Percentiles rank a stretch among this genome's conserved stretches.
Evolutionary conservation across 1,140 invertebrate species (phyloP).

Genomic region (Platyscapa corneri): DNA sequence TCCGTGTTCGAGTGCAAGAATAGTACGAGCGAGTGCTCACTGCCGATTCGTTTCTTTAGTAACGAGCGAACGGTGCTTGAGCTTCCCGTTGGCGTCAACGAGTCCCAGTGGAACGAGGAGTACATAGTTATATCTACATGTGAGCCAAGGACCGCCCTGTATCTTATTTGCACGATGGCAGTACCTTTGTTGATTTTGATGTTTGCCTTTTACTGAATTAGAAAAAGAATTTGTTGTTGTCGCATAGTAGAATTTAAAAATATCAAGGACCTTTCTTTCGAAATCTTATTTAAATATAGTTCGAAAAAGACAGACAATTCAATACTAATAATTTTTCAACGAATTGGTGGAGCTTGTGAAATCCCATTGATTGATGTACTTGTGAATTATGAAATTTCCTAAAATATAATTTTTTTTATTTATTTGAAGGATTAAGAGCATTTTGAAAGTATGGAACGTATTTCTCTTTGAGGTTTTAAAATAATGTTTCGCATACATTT

Average conservation of each 20-base stretch:
- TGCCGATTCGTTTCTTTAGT: constrained; percentile 81
- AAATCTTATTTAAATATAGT: no score
- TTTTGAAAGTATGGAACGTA: neutral
- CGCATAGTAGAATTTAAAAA: no score
- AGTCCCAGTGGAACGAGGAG: constrained; percentile 82
- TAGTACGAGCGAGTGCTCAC: constrained; percentile 77
- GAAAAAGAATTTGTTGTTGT: neutral
- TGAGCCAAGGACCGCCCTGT: constrained; percentile 82
- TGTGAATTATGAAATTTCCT: neutral
- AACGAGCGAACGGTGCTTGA: constrained; percentile 80
- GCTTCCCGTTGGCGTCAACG: constrained; percentile 77
- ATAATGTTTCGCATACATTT: no score
- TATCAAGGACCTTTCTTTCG: no score
- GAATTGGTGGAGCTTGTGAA: neutral
- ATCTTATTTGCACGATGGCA: constrained; percentile 80
- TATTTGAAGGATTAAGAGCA: neutral
- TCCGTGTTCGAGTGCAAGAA: constrained; percentile 78
- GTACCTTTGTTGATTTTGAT: constrained; percentile 82
- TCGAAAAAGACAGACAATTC: no score
- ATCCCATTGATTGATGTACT: neutral
- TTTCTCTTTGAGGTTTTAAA: no score
- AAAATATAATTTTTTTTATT: neutral
- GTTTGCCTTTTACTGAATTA: constrained; percentile 80
- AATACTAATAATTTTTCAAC: no score
- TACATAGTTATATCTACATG: constrained; percentile 83